phyloP scores from a whole-genome alignment of 2,888 invertebrate genomes.

The Cephus pygmeus region DNA sequence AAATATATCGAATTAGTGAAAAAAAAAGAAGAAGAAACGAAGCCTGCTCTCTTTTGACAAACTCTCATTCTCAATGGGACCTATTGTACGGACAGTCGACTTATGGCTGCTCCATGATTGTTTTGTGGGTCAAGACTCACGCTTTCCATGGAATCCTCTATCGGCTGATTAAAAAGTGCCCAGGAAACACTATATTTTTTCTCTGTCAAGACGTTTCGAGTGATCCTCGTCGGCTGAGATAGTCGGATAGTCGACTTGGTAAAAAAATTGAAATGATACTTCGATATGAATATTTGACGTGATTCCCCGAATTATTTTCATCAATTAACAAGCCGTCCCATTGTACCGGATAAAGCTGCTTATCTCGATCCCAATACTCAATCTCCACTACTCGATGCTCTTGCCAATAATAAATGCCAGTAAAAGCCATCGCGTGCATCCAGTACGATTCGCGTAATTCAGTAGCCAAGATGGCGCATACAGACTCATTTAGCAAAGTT shows the following conservation, averaged over 20 bases:
- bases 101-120: constrained; percentile 28
- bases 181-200: constrained; percentile 22
- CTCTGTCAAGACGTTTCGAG: not conserved
- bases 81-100: constrained; percentile 17
- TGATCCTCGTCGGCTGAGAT: not conserved
- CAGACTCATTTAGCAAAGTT: not conserved
- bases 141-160: constrained; percentile 19
- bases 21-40: constrained; percentile 22
- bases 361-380: not conserved
- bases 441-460: not conserved
- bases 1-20: not conserved
- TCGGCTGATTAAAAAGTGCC: constrained; percentile 22
- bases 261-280: constrained; percentile 11
- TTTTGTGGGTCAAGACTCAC: constrained; percentile 27
- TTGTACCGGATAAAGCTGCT: not conserved
- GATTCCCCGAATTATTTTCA: not conserved
- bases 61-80: constrained; percentile 30
- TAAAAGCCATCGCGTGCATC: not conserved
- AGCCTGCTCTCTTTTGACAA: constrained; percentile 1
- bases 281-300: not conserved
- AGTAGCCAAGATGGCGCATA: not conserved
- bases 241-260: constrained; percentile 14
- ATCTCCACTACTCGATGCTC: not conserved
- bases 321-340: not conserved
- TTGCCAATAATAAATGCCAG: not conserved